phyloP scores from a whole-genome alignment of 2,888 invertebrate species.

The Pyrrhosoma nymphula region DNA sequence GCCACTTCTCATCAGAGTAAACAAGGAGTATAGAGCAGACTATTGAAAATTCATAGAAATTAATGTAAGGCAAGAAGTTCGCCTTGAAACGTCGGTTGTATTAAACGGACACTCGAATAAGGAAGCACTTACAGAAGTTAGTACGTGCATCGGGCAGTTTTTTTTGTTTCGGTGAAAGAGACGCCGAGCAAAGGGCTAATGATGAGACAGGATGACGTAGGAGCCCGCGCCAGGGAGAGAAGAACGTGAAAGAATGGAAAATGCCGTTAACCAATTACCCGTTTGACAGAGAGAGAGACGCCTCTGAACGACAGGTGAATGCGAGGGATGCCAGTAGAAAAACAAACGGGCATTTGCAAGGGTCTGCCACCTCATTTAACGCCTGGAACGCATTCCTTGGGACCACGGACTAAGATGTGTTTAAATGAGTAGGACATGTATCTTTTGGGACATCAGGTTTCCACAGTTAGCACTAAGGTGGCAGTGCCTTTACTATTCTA shows the following conservation, averaged over 20 bases:
- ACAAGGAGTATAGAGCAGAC: no score
- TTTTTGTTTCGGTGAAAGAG: background rate
- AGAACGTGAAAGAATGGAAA: conserved; percentile 2
- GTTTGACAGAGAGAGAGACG: background rate
- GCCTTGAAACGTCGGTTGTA: background rate
- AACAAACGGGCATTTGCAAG: background rate
- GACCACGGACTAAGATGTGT: no score
- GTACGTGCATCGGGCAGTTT: background rate
- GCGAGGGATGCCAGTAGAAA: background rate
- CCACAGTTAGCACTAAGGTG: no score
- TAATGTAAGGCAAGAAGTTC: background rate
- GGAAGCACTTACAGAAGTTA: background rate
- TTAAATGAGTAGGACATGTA: no score
- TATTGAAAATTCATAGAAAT: background rate
- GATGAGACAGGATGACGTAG: background rate
- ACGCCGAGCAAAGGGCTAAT: background rate
- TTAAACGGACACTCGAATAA: background rate
- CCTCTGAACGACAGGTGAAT: background rate
- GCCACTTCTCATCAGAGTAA: no score
- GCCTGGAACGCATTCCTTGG: no score
- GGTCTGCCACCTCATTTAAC: background rate
- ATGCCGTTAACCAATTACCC: conserved; percentile 32
- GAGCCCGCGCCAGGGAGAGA: background rate
- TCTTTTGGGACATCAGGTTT: no score
- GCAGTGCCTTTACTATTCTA: no score